phyloP scores from a whole-genome alignment of 64 coral and sea anemone genomes.

The Montipora capricornis region DNA sequence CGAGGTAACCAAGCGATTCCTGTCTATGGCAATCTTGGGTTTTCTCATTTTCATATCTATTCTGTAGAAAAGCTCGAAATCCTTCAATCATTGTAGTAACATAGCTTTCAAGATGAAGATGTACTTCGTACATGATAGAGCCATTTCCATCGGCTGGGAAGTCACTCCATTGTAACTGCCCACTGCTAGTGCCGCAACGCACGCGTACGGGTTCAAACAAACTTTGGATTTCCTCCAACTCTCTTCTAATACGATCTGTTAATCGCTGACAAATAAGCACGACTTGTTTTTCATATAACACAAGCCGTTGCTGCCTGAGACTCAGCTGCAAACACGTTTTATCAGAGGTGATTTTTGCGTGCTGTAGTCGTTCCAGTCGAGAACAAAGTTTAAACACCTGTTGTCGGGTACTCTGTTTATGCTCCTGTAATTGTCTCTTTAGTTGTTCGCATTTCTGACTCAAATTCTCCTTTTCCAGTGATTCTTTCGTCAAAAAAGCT shows the following conservation, averaged over 20 bases:
- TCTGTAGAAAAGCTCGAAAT: neutral
- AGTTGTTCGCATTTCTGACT: neutral
- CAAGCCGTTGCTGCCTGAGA: conserved; percentile 31
- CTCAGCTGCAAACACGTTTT: conserved; percentile 7
- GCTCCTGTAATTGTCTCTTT: neutral
- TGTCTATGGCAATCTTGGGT: neutral
- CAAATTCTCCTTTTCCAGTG: neutral
- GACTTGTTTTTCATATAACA: conserved; percentile 12
- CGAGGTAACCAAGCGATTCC: neutral
- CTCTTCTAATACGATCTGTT: neutral
- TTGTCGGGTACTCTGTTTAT: neutral
- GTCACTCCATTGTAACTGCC: neutral
- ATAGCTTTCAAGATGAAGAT: neutral
- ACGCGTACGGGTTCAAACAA: neutral
- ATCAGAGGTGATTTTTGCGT: conserved; percentile 17
- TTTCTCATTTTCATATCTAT: neutral
- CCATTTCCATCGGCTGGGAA: neutral
- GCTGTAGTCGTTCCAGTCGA: conserved; percentile 29
- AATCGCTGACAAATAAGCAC: neutral
- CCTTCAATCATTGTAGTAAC: neutral
- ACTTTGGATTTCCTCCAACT: neutral
- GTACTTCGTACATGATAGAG: neutral
- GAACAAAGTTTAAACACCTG: neutral
- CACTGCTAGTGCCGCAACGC: neutral
- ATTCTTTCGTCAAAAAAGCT: neutral